Base-by-base conservation (phyloP, 2,888 invertebrate species). In the Volucella bombylans region DNA sequence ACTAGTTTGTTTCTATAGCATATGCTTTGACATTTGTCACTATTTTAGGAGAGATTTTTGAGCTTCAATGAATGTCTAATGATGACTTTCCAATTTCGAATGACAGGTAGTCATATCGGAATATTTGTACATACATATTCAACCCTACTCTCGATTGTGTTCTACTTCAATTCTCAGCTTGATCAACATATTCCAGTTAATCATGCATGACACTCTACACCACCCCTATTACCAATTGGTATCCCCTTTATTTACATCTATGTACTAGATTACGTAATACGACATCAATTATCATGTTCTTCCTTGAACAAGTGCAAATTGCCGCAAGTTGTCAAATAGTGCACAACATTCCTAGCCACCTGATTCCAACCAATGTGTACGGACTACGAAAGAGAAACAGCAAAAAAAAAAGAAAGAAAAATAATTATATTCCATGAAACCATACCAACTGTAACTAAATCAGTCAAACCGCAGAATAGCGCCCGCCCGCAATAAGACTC, bases 221-320 rank as follows among this genome's bases (percentile, higher is more conserved):
- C 15, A 15, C 18, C 6, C 45, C 52, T 14, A 67, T 47, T 31
- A 31, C 31, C 31, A 31, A 31, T 31, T 31, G 31, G 31, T 31
- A 6, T 31, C 31, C 38, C n/a, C 49, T 31, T 45, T 43, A 54
- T 45, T 49, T 50, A 18, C 45, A 31, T 23, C 12, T 41, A 54
- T 55, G n/a, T 15, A 45, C 41, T 47, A 14, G 15, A 14, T 78
- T 83, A 65, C 73, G 59, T 65, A 73, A 83, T 43, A 2, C 54
- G 45, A 49, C 49, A 69, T 45, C 55, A 69, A 74, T 83, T 69
- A 61, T 64, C 64, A 55, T 69, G 65, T 83, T 83, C 69, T 71
- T 74, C 71, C 49, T 67, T 61, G 74, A 79, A 80, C 74, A 74
- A 79, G 79, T 83, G 74, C 64, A 78, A 68, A 68, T 39, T 68